Base-by-base conservation (phyloP, 2,888 invertebrate species). In the Tinea trinotella region DNA sequence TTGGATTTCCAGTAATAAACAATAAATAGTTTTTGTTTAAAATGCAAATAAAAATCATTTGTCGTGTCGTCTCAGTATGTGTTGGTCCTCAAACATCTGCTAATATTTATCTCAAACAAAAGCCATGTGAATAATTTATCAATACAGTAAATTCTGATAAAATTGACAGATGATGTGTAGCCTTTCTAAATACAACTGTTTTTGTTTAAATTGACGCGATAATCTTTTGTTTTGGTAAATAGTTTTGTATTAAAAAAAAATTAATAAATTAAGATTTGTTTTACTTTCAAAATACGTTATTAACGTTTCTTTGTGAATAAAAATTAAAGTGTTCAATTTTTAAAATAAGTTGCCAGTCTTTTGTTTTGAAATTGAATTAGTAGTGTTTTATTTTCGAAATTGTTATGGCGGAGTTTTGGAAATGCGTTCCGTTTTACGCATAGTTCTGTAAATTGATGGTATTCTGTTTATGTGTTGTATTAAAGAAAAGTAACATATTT, bases 51-150 rank as follows among this genome's bases (percentile, higher is more conserved):
- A n/a, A n/a, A n/a, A n/a, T n/a, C n/a, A n/a, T n/a, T n/a, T n/a
- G n/a, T 22, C 22, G 7, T 30, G 2, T 7, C 30, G 30, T 30
- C 2, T 30, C n/a, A n/a, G 7, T 30, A n/a, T 30, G 30, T 7
- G 30, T 7, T n/a, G 7, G 30, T n/a, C 30, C 30, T 30, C 53
- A 61, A 68, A 68, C 76, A 74, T 75, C 71, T 79, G 81, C 69
- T 76, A 78, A 77, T 79, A 61, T 75, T 78, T 83, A 83, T 82
- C 83, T 63, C 73, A 76, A 78, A 80, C 70, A 78, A 67, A 62
- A 60, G 64, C 65, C 57, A 62, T 64, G 62, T 62, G 63, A 59
- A 62, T 58, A 60, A 71, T 60, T 77, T 83, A 83, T 83, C 84
- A 70, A 57, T 64, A 19, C 67, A 67, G 70, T 83, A n/a, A n/a